phyloP scores from a whole-genome alignment of 2,888 invertebrate species.

The Amphimallon solstitiale region DNA sequence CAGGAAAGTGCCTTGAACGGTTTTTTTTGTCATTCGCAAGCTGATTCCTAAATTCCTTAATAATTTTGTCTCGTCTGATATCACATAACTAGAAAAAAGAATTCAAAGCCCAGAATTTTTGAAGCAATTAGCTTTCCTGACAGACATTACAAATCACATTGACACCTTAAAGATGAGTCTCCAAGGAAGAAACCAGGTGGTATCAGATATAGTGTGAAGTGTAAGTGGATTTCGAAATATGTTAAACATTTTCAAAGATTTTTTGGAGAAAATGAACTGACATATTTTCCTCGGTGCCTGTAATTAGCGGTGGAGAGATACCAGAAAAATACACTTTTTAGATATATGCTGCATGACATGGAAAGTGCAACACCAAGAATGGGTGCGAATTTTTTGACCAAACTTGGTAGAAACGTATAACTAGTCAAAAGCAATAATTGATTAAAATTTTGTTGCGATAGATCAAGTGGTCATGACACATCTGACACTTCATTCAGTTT shows the following conservation, averaged over 20 bases:
- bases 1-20: constrained; percentile 40
- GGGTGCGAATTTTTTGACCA: no score
- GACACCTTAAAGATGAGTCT: constrained; percentile 12
- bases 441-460: no score
- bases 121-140: constrained; percentile 5
- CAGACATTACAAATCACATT: not conserved
- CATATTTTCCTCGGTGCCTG: constrained; percentile 7
- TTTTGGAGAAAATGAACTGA: constrained; percentile 22
- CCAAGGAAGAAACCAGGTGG: constrained; percentile 22
- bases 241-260: constrained; percentile 6
- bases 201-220: constrained; percentile 6
- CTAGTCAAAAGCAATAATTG: no score
- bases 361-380: no score
- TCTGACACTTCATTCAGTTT: no score
- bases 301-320: constrained; percentile 3
- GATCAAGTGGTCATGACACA: no score
- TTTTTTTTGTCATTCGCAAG: constrained; percentile 40
- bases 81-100: constrained; percentile 11
- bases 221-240: constrained; percentile 26
- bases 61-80: constrained; percentile 16
- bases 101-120: constrained; percentile 8
- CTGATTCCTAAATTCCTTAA: constrained; percentile 37
- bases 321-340: constrained; percentile 10
- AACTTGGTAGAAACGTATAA: no score
- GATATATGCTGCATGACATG: no score